Evolutionary conservation across 1,140 invertebrate genomes (phyloP).

Genomic region (Aphelinus atriplicis): DNA sequence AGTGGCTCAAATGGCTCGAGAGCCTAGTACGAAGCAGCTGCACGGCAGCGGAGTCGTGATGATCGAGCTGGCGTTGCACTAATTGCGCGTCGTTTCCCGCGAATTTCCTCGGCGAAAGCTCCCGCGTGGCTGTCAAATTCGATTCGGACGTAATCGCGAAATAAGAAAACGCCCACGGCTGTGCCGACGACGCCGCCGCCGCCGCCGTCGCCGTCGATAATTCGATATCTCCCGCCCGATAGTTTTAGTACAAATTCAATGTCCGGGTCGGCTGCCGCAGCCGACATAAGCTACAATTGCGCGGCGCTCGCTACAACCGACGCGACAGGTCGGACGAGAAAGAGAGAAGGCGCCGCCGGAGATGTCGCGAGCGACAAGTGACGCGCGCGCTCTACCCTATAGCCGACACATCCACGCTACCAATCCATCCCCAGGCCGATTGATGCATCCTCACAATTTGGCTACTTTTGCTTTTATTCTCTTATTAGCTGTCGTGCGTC

Average conservation of each 20-base stretch:
- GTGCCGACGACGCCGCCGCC: slow-evolving; percentile 40
- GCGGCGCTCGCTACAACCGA: slow-evolving; percentile 33
- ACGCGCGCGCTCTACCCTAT: too few species aligned
- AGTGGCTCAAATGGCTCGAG: too few species aligned
- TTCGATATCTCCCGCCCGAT: slow-evolving; percentile 56
- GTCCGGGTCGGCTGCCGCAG: slow-evolving; percentile 56
- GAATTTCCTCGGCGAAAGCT: slow-evolving; percentile 25
- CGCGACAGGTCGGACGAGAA: neutral
- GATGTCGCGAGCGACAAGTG: too few species aligned
- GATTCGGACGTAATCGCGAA: slow-evolving; percentile 40
- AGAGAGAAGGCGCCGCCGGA: neutral
- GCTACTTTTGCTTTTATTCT: too few species aligned
- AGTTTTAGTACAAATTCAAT: slow-evolving; percentile 66
- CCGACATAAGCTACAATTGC: slow-evolving; percentile 64
- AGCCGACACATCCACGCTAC: too few species aligned
- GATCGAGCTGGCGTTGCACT: neutral
- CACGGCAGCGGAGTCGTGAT: neutral
- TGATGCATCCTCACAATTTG: too few species aligned
- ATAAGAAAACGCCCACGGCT: slow-evolving; percentile 49
- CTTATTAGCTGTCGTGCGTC: too few species aligned
- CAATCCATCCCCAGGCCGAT: too few species aligned
- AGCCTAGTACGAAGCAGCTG: neutral
- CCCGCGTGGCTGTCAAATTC: slow-evolving; percentile 8
- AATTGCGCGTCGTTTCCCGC: slow-evolving; percentile 35
- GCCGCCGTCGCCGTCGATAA: slow-evolving; percentile 48